Base-by-base conservation (phyloP, 2,113 vertebrate species). In the Lichenostomus cassidix region DNA sequence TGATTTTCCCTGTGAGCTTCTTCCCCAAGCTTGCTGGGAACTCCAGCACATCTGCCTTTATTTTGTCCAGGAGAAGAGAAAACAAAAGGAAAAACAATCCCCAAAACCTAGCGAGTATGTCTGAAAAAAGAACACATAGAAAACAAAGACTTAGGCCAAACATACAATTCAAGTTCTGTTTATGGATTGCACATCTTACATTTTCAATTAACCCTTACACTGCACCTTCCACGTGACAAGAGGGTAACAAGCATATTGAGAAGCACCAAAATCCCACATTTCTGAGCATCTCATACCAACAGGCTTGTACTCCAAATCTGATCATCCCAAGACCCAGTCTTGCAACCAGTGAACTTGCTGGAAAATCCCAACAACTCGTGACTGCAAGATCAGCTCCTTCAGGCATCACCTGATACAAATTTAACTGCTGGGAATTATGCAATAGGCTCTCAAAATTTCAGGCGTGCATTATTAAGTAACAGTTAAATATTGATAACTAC, bases 41-140 rank as follows among this genome's bases (percentile, higher is more conserved):
- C 11, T 70, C 79, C n/a, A 71, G 23, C 23, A 60, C 7, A 4
- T 33, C 46, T 50, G 16, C 35, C n/a, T 80, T 73, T 53, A 63
- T 33, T 82, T 75, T 78, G 9, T 24, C 1, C 1, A 0, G 5
- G 6, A 7, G 0, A 3, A 44, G 27, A 25, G 4, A 15, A 56
- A 29, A 65, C 31, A 4, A 50, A 58, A 24, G 3, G 14, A 15
- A 42, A 35, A 76, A 8, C 6, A 37, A 37, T 31, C 9, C 23
- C 19, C 39, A 69, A 62, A 46, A 9, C 6, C 28, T 31, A 76
- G 60, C 1, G 0, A 41, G 6, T 14, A 35, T 1, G 1, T 19
- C 25, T 44, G 27, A 10, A 47, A 60, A 81, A 73, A 74, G 13
- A 67, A 7, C 25, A 47, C 1, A 44, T 1, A 33, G 52, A 69